These are phyloP conservation scores for Psittacus erithacus DNA, from an alignment of 2,113 vertebrate species.

Conservation along the genomic window DNA sequence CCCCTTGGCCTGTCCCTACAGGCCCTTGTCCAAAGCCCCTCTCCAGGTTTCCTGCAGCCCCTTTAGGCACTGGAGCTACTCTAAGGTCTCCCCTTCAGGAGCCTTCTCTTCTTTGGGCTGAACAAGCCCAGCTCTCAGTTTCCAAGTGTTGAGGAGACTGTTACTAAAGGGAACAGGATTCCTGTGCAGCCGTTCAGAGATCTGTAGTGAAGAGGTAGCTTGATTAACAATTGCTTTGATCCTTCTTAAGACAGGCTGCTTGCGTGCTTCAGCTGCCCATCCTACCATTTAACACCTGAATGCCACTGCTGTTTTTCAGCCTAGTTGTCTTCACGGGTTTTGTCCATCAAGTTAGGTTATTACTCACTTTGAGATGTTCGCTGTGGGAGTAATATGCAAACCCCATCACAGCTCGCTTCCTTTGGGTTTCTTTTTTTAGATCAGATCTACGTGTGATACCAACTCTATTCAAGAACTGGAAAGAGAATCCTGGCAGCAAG, in stretches of 20 bases:
- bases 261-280: neutral
- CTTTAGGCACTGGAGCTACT: neutral
- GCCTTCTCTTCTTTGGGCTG: neutral
- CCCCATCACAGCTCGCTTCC: neutral
- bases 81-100: neutral
- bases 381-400: neutral
- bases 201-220: neutral
- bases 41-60: too few species aligned
- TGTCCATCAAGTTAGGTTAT: neutral
- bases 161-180: neutral
- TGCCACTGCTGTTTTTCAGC: neutral
- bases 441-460: neutral
- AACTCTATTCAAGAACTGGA: constrained; percentile 53
- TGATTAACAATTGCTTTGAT: neutral
- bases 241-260: neutral
- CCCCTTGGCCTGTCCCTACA: too few species aligned
- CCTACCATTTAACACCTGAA: neutral
- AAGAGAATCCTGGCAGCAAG: constrained; percentile 67
- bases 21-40: too few species aligned
- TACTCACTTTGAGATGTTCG: neutral
- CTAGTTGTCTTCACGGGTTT: neutral
- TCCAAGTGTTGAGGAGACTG: neutral
- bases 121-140: neutral
- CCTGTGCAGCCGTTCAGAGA: neutral
- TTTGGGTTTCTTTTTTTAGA: constrained; percentile 28